A percentile compares a stretch with the other conserved stretches of the same genome.
Conservation (phyloP, 1,140 invertebrate genomes). For the Phortica variegata region DNA sequence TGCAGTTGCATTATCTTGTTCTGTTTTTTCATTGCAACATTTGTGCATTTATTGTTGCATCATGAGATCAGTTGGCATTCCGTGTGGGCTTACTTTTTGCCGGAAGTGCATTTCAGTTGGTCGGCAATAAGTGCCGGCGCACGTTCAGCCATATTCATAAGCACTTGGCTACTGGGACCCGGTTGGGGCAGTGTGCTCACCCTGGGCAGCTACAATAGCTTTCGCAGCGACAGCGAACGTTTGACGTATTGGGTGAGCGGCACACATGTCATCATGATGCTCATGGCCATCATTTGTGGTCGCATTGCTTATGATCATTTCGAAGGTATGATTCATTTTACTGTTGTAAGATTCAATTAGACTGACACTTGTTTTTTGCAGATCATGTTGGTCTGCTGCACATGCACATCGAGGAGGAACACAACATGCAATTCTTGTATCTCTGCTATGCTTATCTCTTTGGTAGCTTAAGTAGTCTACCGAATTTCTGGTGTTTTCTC, state of each 20-base stretch:
- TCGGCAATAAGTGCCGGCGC: slow-evolving; percentile 8
- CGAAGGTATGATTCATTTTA: slow-evolving; percentile 23
- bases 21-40: slow-evolving; percentile 35
- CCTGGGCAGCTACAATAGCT: slow-evolving; percentile 44
- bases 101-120: slow-evolving; percentile 16
- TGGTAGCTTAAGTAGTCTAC: slow-evolving; percentile 37
- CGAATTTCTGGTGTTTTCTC: slow-evolving; percentile 45
- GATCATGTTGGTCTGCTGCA: slow-evolving; percentile 44
- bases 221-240: slow-evolving; percentile 42
- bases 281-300: slow-evolving; percentile 39
- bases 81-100: slow-evolving; percentile 27
- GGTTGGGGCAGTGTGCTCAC: slow-evolving; percentile 48
- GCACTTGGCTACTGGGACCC: slow-evolving; percentile 38
- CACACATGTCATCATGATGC: slow-evolving; percentile 29
- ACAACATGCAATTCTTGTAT: slow-evolving; percentile 46
- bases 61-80: slow-evolving; percentile 19
- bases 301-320: slow-evolving; percentile 49
- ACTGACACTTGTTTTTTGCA: slow-evolving; percentile 6
- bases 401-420: slow-evolving; percentile 36
- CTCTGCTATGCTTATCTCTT: slow-evolving; percentile 41
- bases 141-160: slow-evolving; percentile 34
- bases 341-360: not conserved
- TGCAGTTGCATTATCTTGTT: slow-evolving; percentile 42
- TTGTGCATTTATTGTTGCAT: slow-evolving; percentile 29
- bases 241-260: slow-evolving; percentile 37